phyloP scores from a whole-genome alignment of 2,797 vertebrate genomes.

The Chaetodon trifasciatus region DNA sequence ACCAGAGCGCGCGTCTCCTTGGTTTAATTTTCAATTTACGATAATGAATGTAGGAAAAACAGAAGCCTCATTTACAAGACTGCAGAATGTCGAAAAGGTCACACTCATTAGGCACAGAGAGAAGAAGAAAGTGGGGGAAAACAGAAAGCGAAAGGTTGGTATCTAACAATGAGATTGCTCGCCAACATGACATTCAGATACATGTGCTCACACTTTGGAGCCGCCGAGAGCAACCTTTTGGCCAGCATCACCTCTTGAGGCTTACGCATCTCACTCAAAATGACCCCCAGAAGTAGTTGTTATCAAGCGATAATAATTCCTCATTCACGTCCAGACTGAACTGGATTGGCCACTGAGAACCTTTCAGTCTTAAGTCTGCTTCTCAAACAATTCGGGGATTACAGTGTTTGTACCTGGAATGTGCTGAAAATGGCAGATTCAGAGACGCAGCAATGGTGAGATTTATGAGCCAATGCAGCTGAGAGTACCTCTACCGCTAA shows the following conservation, averaged over 20 bases:
- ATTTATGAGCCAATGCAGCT: not conserved
- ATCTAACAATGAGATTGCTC: conserved; percentile 22
- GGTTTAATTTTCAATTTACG: conserved; percentile 19
- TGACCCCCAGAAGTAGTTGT: conserved; percentile 16
- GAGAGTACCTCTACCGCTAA: not conserved
- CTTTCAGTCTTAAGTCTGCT: not conserved
- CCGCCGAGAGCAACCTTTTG: conserved; percentile 8
- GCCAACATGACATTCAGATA: conserved; percentile 33
- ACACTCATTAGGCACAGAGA: conserved; percentile 50
- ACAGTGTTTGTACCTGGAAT: not conserved
- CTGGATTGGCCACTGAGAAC: conserved; percentile 1
- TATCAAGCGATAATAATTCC: conserved; percentile 15
- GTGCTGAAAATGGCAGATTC: not conserved
- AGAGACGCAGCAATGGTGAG: not conserved
- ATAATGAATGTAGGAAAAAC: conserved; percentile 53
- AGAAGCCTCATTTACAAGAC: conserved; percentile 35
- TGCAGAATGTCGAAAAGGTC: conserved; percentile 57
- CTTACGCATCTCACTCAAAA: not conserved
- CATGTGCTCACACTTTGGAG: conserved; percentile 28
- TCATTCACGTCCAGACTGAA: conserved; percentile 8
- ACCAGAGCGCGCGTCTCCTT: not conserved
- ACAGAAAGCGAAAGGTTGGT: conserved; percentile 10
- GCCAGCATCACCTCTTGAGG: conserved; percentile 36
- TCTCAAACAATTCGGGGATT: not conserved
- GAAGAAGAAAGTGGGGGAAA: not conserved